Base-by-base conservation (phyloP, 1,140 invertebrate genomes). In the Acromyrmex echinatior region DNA sequence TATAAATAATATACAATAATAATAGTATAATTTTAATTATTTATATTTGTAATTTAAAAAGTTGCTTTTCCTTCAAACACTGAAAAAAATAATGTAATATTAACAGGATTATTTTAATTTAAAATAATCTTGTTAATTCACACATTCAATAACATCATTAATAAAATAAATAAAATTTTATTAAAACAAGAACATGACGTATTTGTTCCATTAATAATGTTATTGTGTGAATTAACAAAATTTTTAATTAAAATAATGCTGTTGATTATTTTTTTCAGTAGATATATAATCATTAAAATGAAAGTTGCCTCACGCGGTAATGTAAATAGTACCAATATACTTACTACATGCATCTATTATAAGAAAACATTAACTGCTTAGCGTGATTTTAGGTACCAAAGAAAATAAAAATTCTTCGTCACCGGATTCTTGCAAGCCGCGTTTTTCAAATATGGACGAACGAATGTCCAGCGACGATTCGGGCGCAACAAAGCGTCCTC, bases 381-480 rank as follows among this genome's bases (percentile, higher is more conserved):
- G n/a, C 10, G 16, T 21, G 31, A 78, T 78, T 78, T 49, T 10
- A 45, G 39, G 39, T 45, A 51, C 6, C n/a, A n/a, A 21, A n/a
- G 7, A 39, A 56, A 68, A 70, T 80, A 80, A 80, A 68, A 70
- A 70, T 66, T 0, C 18, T 39, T 66, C 62, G 6, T 21, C 4
- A 28, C 6, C 5, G n/a, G 21, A 62, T 35, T 18, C 45, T 53
- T 39, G 25, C 25, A 16, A 66, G 16, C 12, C 16, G 56, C n/a
- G 7, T 58, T 39, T 60, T 45, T 56, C 6, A 2, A 3, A 14
- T 2, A 16, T 2, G 18, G 18, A 49, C 9, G 21, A 14, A 21
- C 68, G 21, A 21, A n/a, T 62, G 56, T 76, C 18, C 56, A 58
- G n/a, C 16, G 28, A 77, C 70, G 18, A 86, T 53, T 65, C 28